phyloP scores from a whole-genome alignment of 2,113 vertebrate species.

The Brienomyrus longianalis region DNA sequence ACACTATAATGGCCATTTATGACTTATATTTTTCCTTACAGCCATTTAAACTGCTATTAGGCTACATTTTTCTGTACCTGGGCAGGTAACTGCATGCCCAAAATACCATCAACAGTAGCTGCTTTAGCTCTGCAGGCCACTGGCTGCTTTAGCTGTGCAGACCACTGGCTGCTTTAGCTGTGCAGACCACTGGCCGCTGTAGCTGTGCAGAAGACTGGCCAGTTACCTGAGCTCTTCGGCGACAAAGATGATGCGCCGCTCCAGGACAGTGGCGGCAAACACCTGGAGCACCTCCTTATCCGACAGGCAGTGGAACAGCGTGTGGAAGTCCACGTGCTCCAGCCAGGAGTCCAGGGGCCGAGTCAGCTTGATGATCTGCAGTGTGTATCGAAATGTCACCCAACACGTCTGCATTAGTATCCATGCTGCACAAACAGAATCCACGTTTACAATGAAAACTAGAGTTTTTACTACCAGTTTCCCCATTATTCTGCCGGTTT shows the following conservation, averaged over 20 bases:
- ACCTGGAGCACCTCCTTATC: conserved; percentile 66
- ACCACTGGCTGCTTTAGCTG: neutral
- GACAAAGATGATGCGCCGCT: conserved; percentile 72
- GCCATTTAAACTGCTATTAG: neutral
- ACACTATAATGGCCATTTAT: neutral
- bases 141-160: neutral
- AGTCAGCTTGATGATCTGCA: conserved; percentile 69
- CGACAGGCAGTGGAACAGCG: conserved; percentile 59
- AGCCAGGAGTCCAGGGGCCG: conserved; percentile 71
- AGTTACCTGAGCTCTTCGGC: conserved; percentile 72
- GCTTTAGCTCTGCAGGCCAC: neutral
- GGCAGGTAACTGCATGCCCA: neutral
- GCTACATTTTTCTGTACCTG: neutral
- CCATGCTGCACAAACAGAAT: neutral
- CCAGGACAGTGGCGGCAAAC: conserved; percentile 65
- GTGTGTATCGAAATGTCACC: neutral
- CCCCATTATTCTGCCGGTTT: neutral
- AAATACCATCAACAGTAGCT: neutral
- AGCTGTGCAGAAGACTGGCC: neutral
- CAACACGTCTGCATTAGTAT: neutral
- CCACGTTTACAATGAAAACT: neutral
- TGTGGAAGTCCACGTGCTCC: conserved; percentile 74
- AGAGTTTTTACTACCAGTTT: neutral
- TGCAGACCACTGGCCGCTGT: neutral
- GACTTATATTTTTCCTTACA: neutral